A percentile compares a stretch with the other conserved stretches of the same genome.
Conservation (phyloP, 92 coral and sea anemone species). For the Galaxea fascicularis region DNA sequence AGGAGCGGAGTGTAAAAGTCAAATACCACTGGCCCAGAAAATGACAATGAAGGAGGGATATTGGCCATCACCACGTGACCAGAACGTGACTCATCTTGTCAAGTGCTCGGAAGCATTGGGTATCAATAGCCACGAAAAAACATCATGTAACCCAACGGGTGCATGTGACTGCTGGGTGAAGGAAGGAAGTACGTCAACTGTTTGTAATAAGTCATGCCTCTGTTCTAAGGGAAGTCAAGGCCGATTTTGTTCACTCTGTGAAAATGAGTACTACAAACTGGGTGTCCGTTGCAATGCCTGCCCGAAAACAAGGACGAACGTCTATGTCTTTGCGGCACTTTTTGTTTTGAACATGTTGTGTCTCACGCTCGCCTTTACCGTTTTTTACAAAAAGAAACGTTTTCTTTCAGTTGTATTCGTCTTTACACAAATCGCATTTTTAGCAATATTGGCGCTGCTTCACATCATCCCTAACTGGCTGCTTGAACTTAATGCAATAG, state of each 20-base stretch:
- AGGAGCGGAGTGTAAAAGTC: constrained; percentile 62
- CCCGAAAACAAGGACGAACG: constrained; percentile 22
- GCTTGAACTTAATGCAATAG: constrained; percentile 61
- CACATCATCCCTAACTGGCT: constrained; percentile 76
- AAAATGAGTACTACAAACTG: constrained; percentile 49
- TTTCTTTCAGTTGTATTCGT: constrained; percentile 45
- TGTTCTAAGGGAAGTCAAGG: constrained; percentile 66
- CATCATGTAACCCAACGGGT: constrained; percentile 72
- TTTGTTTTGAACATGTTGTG: constrained; percentile 21
- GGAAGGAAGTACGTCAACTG: constrained; percentile 25
- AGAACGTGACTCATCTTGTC: constrained; percentile 68
- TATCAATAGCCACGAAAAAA: neutral
- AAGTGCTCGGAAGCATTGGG: constrained; percentile 44
- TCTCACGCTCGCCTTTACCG: constrained; percentile 47
- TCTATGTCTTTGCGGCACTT: constrained; percentile 41
- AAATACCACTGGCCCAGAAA: constrained; percentile 36
- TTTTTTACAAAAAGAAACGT: constrained; percentile 55
- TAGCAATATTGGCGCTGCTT: constrained; percentile 60
- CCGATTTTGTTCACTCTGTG: constrained; percentile 71
- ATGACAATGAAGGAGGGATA: constrained; percentile 75
- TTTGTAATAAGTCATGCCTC: constrained; percentile 43
- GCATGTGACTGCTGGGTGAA: constrained; percentile 49
- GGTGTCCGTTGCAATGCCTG: constrained; percentile 64
- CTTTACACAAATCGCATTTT: constrained; percentile 54
- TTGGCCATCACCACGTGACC: constrained; percentile 78